A percentile compares a stretch with the other conserved stretches of the same genome.
Conservation (phyloP, 2,113 vertebrate genomes). For the Gavialis gangeticus region DNA sequence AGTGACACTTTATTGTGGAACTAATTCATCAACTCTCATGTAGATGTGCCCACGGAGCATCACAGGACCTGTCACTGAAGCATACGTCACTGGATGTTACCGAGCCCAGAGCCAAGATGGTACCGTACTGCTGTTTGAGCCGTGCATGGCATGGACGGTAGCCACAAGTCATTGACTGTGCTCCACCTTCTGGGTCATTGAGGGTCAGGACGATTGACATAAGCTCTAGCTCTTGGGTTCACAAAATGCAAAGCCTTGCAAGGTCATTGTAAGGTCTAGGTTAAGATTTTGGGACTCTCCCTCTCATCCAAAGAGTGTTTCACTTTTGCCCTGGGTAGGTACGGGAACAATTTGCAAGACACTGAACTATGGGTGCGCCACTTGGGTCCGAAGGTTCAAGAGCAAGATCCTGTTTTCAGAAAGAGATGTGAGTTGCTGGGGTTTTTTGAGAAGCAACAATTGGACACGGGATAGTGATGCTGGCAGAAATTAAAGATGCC, state of each 20-base stretch:
- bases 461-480: too few species aligned
- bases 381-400: background rate
- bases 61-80: background rate
- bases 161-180: background rate
- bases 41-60: too few species aligned
- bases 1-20: too few species aligned
- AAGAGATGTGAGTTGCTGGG: too few species aligned
- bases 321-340: background rate
- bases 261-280: background rate
- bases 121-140: background rate
- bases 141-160: too few species aligned
- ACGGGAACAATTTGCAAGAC: background rate
- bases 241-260: background rate
- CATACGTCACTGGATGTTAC: background rate
- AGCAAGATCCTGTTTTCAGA: background rate
- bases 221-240: background rate
- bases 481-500: too few species aligned
- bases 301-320: background rate
- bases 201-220: background rate
- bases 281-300: background rate
- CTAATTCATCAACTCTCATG: too few species aligned
- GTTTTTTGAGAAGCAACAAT: too few species aligned
- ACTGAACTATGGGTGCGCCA: background rate
- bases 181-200: rapidly evolving
- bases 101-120: background rate